Percentiles rank a stretch among this genome's conserved stretches.
phyloP scores from a whole-genome alignment of 2,888 invertebrate genomes.

The Troides helena region DNA sequence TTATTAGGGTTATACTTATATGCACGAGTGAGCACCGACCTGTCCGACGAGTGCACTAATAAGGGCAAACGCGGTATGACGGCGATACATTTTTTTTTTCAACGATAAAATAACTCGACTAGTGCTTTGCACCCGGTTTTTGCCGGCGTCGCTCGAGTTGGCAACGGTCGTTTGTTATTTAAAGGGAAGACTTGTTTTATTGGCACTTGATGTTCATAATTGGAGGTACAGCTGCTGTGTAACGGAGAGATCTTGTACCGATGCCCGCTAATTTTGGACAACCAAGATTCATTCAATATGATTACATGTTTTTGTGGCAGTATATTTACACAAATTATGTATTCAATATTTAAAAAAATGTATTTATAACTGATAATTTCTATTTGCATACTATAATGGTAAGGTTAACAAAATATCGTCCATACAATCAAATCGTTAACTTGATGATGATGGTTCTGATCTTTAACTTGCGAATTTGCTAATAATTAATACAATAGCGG shows the following conservation, averaged over 20 bases:
- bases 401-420: too few relatives aligned
- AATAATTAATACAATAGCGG: too few relatives aligned
- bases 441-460: too few relatives aligned
- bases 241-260: conserved; percentile 9
- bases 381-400: too few relatives aligned
- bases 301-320: too few relatives aligned
- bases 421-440: too few relatives aligned
- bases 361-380: too few relatives aligned
- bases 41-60: conserved; percentile 53
- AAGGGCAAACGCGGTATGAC: conserved; percentile 66
- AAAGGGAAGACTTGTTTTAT: conserved; percentile 21
- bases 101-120: conserved; percentile 47
- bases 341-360: too few relatives aligned
- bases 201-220: conserved; percentile 3
- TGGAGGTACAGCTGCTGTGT: conserved; percentile 19
- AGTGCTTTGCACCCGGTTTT: conserved; percentile 62
- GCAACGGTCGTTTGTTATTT: conserved; percentile 30
- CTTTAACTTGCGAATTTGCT: too few relatives aligned
- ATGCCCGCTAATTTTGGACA: not conserved
- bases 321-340: too few relatives aligned
- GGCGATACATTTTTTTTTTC: conserved; percentile 58
- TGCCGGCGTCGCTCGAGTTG: conserved; percentile 36
- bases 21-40: conserved; percentile 49
- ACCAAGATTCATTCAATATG: too few relatives aligned
- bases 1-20: conserved; percentile 38